phyloP scores from a whole-genome alignment of 2,797 vertebrate genomes.

The Hypotaenidia okinawae region DNA sequence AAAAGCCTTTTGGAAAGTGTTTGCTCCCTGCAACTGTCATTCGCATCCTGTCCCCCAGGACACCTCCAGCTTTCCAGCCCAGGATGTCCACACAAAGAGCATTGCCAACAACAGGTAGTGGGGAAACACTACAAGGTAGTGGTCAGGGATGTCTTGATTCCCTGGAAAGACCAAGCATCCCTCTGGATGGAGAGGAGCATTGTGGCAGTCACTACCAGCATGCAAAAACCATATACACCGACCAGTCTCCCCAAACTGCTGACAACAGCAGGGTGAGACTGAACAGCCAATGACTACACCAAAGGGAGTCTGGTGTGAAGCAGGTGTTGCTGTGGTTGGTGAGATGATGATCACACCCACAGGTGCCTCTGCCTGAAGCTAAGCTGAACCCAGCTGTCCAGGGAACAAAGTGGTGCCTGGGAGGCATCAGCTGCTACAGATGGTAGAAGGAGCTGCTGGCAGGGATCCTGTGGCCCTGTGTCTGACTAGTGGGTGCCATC shows the following conservation, averaged over 20 bases:
- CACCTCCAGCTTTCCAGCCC: not conserved
- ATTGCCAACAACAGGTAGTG: not conserved
- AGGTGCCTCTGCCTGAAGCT: not conserved
- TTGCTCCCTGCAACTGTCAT: not conserved
- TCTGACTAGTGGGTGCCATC: not conserved
- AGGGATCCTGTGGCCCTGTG: not conserved
- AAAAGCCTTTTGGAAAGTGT: not conserved
- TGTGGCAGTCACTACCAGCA: too few relatives aligned
- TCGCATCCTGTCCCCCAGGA: not conserved
- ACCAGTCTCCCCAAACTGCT: not conserved
- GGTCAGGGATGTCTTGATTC: not conserved
- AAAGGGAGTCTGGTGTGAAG: not conserved
- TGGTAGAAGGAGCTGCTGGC: not conserved
- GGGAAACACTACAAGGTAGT: not conserved
- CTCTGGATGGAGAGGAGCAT: not conserved
- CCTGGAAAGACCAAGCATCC: not conserved
- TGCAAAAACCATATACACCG: not conserved
- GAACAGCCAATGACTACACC: not conserved
- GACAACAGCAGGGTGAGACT: not conserved
- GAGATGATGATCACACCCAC: not conserved
- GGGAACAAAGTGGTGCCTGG: not conserved
- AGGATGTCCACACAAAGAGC: not conserved
- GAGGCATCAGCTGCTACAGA: slow-evolving; percentile 21
- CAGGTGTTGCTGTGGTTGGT: not conserved
- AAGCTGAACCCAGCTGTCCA: not conserved